These are phyloP conservation scores for Acrocyrtus sp. DNA, from an alignment of 2,888 invertebrate species.

Conservation along the genomic window DNA sequence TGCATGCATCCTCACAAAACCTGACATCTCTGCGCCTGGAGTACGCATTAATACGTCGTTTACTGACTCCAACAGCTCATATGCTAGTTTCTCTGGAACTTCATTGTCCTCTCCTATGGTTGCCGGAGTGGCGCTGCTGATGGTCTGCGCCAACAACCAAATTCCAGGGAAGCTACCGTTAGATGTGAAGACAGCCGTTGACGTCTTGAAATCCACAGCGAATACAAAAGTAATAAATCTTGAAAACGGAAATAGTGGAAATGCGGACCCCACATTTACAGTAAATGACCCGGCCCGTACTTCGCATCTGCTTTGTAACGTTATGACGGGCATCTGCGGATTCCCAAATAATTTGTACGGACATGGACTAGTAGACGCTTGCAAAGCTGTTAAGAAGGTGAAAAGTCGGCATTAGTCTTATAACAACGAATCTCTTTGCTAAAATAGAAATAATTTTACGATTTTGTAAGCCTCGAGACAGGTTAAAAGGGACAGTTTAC, in stretches of 20 bases:
- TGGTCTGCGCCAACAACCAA: not conserved
- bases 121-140: not conserved
- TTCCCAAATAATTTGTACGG: not conserved
- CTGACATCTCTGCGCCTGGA: not conserved
- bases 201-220: not conserved
- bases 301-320: not conserved
- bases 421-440: no score
- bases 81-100: not conserved
- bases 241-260: not conserved
- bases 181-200: not conserved
- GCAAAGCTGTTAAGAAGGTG: not conserved
- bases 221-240: not conserved
- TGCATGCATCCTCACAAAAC: not conserved
- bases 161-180: not conserved
- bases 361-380: not conserved
- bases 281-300: not conserved
- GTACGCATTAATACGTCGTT: not conserved
- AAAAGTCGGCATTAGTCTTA: no score
- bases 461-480: no score
- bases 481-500: no score
- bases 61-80: not conserved
- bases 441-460: no score
- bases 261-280: not conserved
- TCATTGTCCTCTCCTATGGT: not conserved
- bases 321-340: not conserved